Percentiles rank a stretch among this genome's conserved stretches.
Evolutionary conservation across 2,888 invertebrate species (phyloP).

Genomic region (Amphipyra berbera): DNA sequence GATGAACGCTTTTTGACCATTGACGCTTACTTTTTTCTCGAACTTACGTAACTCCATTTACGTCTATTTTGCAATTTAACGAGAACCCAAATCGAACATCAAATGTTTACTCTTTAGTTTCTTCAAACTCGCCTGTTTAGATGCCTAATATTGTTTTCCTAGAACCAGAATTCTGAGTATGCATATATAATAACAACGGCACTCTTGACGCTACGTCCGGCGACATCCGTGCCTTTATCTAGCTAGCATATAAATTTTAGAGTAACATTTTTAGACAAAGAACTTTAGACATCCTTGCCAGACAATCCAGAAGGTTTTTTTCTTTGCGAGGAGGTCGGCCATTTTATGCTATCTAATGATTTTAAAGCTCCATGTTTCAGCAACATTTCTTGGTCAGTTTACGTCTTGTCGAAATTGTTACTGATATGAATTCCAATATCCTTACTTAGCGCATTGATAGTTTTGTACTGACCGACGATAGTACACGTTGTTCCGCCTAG

Average conservation of each 20-base stretch:
- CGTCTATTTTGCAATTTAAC: neutral
- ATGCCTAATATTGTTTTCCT: conserved; percentile 21
- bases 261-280: neutral
- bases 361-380: too few relatives aligned
- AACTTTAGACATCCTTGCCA: neutral
- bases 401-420: too few relatives aligned
- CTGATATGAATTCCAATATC: too few relatives aligned
- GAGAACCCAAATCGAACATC: neutral
- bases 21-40: too few relatives aligned
- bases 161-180: conserved; percentile 25
- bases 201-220: conserved; percentile 25
- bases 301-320: neutral
- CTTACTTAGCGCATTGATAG: too few relatives aligned
- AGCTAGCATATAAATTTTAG: conserved; percentile 1
- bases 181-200: conserved; percentile 22
- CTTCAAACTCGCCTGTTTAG: conserved; percentile 5
- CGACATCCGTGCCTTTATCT: conserved; percentile 2
- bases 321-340: neutral
- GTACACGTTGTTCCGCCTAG: too few relatives aligned
- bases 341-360: neutral
- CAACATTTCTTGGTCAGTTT: too few relatives aligned
- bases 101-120: conserved; percentile 2
- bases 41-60: too few relatives aligned
- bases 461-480: too few relatives aligned
- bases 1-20: too few relatives aligned